Base-by-base conservation (phyloP, 2,113 vertebrate species). In the Urocitellus parryii region DNA sequence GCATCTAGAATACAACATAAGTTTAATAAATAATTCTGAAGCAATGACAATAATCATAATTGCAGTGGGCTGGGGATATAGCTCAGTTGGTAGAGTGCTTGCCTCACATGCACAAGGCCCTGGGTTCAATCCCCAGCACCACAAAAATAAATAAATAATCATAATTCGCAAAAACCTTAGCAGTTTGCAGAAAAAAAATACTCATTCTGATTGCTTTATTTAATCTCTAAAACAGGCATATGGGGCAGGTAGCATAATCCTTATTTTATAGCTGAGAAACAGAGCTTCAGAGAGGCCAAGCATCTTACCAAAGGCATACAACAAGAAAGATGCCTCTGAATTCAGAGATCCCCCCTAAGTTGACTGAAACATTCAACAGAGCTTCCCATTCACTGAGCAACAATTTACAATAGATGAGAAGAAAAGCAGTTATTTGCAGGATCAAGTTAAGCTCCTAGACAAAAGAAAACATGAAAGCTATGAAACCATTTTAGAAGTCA, bases 401-500 rank as follows among this genome's bases (percentile, higher is more conserved):
- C 84, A 34, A 67, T n/a, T 56, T 10, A 13, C 65, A 61, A n/a
- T n/a, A 58, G 7, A 56, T 1, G 29, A 58, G 32, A 34, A 76
- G 42, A 16, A 96, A 70, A 83, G 78, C 51, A 79, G 68, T 67
- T 42, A 45, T 51, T 84, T 80, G 84, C 37, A 84, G 56, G 86
- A 83, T 16, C 32, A 61, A 51, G 45, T 70, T 90, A 93, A 89
- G 27, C 39, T 78, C 37, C 61, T 81, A 88, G 39, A 76, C 53
- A 65, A 70, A 84, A 90, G 58, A 95, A 82, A 88, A 86, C 22
- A 78, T 6, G 17, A 81, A 63, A 42, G 16, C 29, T 90, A 42
- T 25, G 72, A 91, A 80, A 83, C 37, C 74, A 67, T 48, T 77
- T 86, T n/a, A 78, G 79, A 68, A 88, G 63, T 82, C 83, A 93